Conservation (phyloP, 2,797 vertebrate species). For the Spinus olivaceus region DNA sequence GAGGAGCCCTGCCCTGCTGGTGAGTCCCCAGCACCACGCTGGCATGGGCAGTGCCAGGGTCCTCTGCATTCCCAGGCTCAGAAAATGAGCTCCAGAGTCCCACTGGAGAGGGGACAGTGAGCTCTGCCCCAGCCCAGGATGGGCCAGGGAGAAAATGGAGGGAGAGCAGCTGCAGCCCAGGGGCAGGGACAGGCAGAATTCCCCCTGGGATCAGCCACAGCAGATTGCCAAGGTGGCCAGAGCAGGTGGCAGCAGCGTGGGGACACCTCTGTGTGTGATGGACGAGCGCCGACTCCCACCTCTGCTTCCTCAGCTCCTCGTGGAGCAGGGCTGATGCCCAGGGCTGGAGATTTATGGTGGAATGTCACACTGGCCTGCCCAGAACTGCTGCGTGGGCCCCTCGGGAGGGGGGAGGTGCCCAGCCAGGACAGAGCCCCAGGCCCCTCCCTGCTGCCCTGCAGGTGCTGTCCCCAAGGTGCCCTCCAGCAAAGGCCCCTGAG, state of each 20-base stretch:
- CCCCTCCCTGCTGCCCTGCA: background rate
- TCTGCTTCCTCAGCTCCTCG: slow-evolving; percentile 64
- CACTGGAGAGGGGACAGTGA: fast-evolving
- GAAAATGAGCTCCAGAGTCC: background rate
- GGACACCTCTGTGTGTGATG: slow-evolving; percentile 21
- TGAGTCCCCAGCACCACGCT: fast-evolving
- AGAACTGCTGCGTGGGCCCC: background rate
- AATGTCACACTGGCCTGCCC: fast-evolving
- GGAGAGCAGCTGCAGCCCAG: background rate
- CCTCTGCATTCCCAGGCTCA: background rate
- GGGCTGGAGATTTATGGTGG: background rate
- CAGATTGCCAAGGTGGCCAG: background rate
- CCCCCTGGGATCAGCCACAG: background rate
- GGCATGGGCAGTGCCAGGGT: fast-evolving
- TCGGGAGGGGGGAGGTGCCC: background rate
- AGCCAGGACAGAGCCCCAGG: background rate
- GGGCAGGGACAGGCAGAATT: fast-evolving
- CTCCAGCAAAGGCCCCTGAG: background rate
- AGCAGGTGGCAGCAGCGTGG: background rate
- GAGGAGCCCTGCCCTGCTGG: background rate
- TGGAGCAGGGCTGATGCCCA: slow-evolving; percentile 5
- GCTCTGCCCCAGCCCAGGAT: background rate
- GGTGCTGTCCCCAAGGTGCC: slow-evolving; percentile 13
- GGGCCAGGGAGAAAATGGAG: fast-evolving
- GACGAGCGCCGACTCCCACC: slow-evolving; percentile 47